Conservation (phyloP, 2,888 invertebrate species). For the Sepiola atlantica region DNA sequence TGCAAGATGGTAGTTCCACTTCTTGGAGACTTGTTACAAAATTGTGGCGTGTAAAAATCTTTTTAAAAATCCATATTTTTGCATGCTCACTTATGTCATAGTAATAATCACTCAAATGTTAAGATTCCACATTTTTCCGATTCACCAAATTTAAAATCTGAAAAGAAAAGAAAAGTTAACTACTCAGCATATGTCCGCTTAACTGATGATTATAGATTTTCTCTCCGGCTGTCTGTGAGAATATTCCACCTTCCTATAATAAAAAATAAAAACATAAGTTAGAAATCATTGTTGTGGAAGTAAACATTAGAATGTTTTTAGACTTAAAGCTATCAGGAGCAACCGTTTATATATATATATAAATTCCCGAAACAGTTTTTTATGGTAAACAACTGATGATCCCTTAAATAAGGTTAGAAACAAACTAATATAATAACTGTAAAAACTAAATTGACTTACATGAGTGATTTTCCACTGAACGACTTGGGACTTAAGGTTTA, state of each 20-base stretch:
- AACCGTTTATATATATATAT: too few species aligned
- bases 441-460: too few species aligned
- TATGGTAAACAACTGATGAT: too few species aligned
- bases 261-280: neutral
- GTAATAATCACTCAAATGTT: neutral
- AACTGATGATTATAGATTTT: neutral
- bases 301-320: too few species aligned
- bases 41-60: neutral
- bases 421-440: too few species aligned
- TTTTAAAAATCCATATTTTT: neutral
- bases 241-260: neutral
- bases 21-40: neutral
- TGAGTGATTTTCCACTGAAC: too few species aligned
- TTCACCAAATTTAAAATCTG: neutral
- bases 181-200: neutral
- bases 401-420: too few species aligned
- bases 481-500: too few species aligned
- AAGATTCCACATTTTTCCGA: conserved; percentile 15
- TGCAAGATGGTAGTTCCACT: neutral
- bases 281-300: neutral
- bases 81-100: neutral
- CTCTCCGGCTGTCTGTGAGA: neutral
- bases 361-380: too few species aligned
- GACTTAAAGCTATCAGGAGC: too few species aligned
- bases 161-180: neutral